A percentile compares a stretch with the other conserved stretches of the same genome.
Conservation (phyloP, 1,140 invertebrate genomes). For the Orchesella cincta region DNA sequence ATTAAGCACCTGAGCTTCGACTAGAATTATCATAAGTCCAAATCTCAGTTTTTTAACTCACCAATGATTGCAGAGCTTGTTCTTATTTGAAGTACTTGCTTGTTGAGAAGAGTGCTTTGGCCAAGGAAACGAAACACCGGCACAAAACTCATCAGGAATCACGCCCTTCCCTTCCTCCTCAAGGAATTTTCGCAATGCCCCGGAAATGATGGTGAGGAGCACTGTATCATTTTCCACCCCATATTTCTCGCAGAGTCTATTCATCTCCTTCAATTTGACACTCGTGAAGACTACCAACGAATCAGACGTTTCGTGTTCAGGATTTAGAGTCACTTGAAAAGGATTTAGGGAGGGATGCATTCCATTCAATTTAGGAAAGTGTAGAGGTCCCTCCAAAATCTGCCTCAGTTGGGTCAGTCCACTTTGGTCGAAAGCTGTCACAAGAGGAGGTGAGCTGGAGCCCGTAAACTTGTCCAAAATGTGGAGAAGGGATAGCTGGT, state of each 20-base stretch:
- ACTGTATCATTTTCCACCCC: conserved; percentile 28
- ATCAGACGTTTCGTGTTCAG: not conserved
- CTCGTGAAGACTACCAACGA: conserved; percentile 29
- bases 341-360: not conserved
- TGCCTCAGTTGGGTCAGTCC: not conserved
- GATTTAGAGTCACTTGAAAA: not conserved
- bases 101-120: conserved; percentile 27
- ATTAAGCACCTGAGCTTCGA: too few relatives aligned
- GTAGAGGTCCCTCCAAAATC: not conserved
- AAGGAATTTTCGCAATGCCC: conserved; percentile 23
- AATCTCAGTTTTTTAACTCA: too few relatives aligned
- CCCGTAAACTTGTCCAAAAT: conserved; percentile 39
- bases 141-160: not conserved
- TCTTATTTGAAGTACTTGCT: not conserved
- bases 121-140: conserved; percentile 32
- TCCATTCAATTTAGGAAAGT: not conserved
- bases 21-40: too few relatives aligned
- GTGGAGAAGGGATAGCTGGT: conserved; percentile 35
- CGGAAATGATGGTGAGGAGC: conserved; percentile 17
- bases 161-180: too few relatives aligned
- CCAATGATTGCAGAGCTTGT: conserved; percentile 37
- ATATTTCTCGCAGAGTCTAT: conserved; percentile 23
- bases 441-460: conserved; percentile 30
- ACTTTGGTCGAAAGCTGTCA: conserved; percentile 31
- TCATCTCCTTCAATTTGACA: not conserved